Evolutionary conservation across 2,113 vertebrate species (phyloP).

Genomic region (Choloepus hoffmanni): DNA sequence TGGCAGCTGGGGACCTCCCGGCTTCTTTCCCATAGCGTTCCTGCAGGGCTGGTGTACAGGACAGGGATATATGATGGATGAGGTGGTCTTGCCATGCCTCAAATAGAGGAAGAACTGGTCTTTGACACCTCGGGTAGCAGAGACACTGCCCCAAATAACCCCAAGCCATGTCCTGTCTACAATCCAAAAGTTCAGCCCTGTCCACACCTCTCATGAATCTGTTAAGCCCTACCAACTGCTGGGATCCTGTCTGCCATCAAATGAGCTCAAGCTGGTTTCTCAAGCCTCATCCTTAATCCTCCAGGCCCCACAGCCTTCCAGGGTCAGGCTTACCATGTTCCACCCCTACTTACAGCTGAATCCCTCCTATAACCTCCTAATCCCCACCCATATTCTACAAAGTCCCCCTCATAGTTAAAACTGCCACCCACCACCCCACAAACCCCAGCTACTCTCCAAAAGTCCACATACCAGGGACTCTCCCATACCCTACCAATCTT

Average conservation of each 20-base stretch:
- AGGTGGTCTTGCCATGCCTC: background rate
- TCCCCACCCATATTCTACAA: conserved; percentile 22
- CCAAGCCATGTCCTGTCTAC: background rate
- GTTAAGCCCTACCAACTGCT: conserved; percentile 41
- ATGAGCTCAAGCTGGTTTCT: background rate
- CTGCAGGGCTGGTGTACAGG: conserved; percentile 87
- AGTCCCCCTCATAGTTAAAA: background rate
- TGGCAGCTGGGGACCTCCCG: conserved; percentile 9
- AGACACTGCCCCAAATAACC: conserved; percentile 23
- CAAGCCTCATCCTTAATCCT: background rate
- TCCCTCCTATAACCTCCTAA: conserved; percentile 15
- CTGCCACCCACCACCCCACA: background rate
- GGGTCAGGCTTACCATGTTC: background rate
- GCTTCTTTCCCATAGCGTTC: conserved; percentile 86
- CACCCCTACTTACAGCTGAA: background rate
- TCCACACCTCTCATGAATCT: conserved; percentile 35
- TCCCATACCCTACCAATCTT: conserved; percentile 2
- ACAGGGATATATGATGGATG: conserved; percentile 31
- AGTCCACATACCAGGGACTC: background rate
- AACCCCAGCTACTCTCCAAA: conserved; percentile 7
- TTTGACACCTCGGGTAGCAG: background rate
- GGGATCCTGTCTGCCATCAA: conserved; percentile 45
- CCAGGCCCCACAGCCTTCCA: background rate
- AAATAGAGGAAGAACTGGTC: background rate
- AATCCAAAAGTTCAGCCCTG: background rate